Evolutionary conservation across 2,797 vertebrate species (phyloP).

Genomic region (Pseudopleuronectes americanus): DNA sequence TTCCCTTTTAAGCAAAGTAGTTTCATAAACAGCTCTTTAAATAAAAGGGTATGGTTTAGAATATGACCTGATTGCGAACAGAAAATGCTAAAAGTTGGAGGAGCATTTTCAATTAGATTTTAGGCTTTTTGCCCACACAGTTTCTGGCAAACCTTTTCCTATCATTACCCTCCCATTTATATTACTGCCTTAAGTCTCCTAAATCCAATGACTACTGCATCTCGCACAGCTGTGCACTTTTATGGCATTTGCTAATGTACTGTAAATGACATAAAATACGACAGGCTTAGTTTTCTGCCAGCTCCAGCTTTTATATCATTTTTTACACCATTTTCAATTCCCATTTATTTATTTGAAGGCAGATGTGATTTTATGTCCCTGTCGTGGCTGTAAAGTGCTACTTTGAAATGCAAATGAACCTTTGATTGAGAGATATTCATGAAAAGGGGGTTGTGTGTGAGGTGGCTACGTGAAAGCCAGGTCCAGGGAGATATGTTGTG

Average conservation of each 20-base stretch:
- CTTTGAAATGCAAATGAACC: conserved; percentile 86
- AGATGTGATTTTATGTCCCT: conserved; percentile 86
- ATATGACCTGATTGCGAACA: conserved; percentile 27
- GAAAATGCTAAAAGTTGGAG: conserved; percentile 45
- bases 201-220: conserved; percentile 74
- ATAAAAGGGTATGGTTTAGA: conserved; percentile 40
- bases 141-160: conserved; percentile 65
- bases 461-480: conserved; percentile 50
- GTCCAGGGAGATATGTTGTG: conserved; percentile 66
- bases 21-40: conserved; percentile 60
- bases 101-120: conserved; percentile 63
- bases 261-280: conserved; percentile 85
- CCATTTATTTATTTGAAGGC: conserved; percentile 84
- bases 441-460: conserved; percentile 61
- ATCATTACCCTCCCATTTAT: conserved; percentile 73
- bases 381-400: conserved; percentile 78
- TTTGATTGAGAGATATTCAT: conserved; percentile 80
- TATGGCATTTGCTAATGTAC: conserved; percentile 82
- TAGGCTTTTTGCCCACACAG: conserved; percentile 52
- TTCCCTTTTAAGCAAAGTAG: conserved; percentile 35
- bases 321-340: conserved; percentile 77
- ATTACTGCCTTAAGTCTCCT: conserved; percentile 76
- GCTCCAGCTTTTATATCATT: conserved; percentile 75
- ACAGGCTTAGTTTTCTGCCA: conserved; percentile 78
- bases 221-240: conserved; percentile 81